These are phyloP conservation scores for Naso thynnoides DNA, from an alignment of 2,797 vertebrate genomes.

Conservation along the genomic window DNA sequence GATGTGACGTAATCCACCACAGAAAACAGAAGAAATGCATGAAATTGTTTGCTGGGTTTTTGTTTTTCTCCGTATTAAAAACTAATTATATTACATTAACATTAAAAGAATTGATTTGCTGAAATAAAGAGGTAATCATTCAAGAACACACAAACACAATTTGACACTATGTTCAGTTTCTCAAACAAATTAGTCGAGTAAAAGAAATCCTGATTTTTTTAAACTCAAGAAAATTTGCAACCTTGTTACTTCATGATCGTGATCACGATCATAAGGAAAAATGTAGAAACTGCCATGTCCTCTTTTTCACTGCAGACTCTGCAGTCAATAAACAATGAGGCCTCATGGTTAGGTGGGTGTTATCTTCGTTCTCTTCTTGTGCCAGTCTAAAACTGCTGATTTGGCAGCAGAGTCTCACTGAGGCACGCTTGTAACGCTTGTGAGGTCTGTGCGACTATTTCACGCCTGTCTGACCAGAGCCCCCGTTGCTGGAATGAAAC, in stretches of 20 bases:
- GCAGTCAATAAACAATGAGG: constrained; percentile 33
- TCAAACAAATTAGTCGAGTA: neutral
- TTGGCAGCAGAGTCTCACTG: constrained; percentile 28
- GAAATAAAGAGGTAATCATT: neutral
- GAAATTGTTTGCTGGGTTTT: neutral
- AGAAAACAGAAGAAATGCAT: neutral
- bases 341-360: constrained; percentile 29
- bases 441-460: constrained; percentile 58
- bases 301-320: neutral
- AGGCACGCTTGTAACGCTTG: constrained; percentile 41
- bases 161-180: neutral
- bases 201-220: neutral
- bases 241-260: neutral
- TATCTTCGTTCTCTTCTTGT: constrained; percentile 30
- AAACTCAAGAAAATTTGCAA: constrained; percentile 4
- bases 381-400: constrained; percentile 62
- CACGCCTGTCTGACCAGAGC: constrained; percentile 60
- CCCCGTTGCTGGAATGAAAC: constrained; percentile 21
- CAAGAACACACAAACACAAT: constrained; percentile 1
- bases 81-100: neutral
- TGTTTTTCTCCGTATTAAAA: neutral
- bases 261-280: neutral
- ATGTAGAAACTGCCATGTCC: constrained; percentile 2
- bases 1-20: no score
- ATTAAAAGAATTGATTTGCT: neutral